Evolutionary conservation across 2,797 vertebrate genomes (phyloP), one percentile per base, ranked within the genome.

Genomic region (Lithobates pipiens): DNA sequence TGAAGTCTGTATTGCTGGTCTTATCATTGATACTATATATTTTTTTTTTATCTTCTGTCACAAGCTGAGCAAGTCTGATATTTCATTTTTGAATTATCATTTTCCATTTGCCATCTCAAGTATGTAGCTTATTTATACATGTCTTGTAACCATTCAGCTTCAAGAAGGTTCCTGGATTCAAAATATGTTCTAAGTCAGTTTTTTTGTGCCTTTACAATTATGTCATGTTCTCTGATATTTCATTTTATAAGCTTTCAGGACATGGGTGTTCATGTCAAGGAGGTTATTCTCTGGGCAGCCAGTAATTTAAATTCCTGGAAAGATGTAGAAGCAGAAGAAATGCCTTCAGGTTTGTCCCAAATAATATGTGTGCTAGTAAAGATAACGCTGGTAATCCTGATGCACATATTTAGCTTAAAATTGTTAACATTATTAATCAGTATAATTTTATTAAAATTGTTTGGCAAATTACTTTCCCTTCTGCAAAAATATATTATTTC

Each of bases 221-320:
- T 79, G 44, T 79, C 9, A 79, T 79, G 68, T 79, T 79, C 63
- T 42, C 16, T 39, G 57, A 57, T 32, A 77, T 77, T 77, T 42
- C 34, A 77, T n/a, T 68, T 29, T 34, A 68, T 68, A 68, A 79
- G 77, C 77, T 68, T 79, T 79, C 39, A 79, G 46, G 34, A 61
- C 54, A 68, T 16, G 34, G 72, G 42, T 85, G 83, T 72, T 80
- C 27, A 70, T 46, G 57, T 76, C 63, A 74, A 73, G 67, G 42
- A 25, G 84, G 39, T 15, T 69, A 8, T 7, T 88, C 88, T 89
- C 25, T 79, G 46, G 77, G 39, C 77, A 42, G 76, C 76, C 42
- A 46, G 39, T 79, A 79, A 79, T 34, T 61, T 86, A 86, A 89
- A 79, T 79, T 68, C 77, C 42, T 79, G 27, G 6, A 23, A 32